Evolutionary conservation across 1,140 invertebrate species (phyloP).

Genomic region (Saxidomus purpurata): DNA sequence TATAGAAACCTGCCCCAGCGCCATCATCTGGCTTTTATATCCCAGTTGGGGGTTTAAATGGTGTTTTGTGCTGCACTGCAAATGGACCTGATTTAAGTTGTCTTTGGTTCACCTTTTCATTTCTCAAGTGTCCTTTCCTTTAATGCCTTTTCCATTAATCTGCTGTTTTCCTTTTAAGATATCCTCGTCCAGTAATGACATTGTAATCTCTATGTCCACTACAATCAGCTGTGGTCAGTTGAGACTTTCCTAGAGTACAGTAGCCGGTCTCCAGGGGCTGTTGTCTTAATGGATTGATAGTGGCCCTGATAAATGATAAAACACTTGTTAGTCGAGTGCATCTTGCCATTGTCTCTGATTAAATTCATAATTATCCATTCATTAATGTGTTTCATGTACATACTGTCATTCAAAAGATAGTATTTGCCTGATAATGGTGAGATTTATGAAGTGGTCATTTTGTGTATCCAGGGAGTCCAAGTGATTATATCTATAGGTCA

Average conservation of each 20-base stretch:
- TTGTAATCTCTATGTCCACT: neutral
- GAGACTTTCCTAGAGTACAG: neutral
- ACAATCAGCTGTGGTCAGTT: constrained; percentile 18
- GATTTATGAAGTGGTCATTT: constrained; percentile 6
- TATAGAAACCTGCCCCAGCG: too few relatives aligned
- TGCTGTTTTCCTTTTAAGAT: too few relatives aligned
- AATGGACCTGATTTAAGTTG: too few relatives aligned
- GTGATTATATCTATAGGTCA: neutral
- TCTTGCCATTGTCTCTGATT: neutral
- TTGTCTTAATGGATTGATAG: constrained; percentile 48
- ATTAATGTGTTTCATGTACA: neutral
- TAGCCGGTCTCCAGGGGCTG: neutral
- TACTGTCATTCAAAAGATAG: neutral
- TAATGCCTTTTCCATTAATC: too few relatives aligned
- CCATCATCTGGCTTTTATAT: too few relatives aligned
- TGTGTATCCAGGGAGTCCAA: neutral
- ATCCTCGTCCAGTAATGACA: neutral
- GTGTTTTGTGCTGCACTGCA: too few relatives aligned
- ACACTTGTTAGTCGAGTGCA: neutral
- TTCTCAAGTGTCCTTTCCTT: too few relatives aligned
- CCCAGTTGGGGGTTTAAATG: too few relatives aligned
- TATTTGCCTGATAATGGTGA: neutral
- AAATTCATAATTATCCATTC: neutral
- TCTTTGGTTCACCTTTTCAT: too few relatives aligned
- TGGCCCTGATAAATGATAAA: constrained; percentile 18